Evolutionary conservation across 2,888 invertebrate genomes (phyloP).

Genomic region (Bombylius major): DNA sequence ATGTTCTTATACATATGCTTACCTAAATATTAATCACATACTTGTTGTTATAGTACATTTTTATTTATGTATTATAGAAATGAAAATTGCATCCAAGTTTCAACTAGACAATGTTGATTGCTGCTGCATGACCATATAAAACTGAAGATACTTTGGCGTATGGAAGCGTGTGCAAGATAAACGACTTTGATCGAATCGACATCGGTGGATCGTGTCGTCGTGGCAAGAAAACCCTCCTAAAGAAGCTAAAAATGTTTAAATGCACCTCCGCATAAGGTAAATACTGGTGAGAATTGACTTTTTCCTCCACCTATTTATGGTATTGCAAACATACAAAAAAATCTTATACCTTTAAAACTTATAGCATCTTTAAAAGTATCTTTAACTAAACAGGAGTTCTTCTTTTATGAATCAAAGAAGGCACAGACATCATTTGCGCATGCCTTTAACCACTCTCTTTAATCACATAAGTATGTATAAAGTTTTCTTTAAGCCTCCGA

Average conservation of each 20-base stretch:
- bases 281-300: constrained; percentile 6
- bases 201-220: not conserved
- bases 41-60: too few relatives aligned
- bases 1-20: too few relatives aligned
- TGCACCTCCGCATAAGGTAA: constrained; percentile 9
- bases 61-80: too few relatives aligned
- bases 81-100: too few relatives aligned
- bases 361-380: not conserved
- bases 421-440: not conserved
- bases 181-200: constrained; percentile 4
- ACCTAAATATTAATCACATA: too few relatives aligned
- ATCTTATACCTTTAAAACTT: not conserved
- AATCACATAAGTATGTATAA: constrained; percentile 1
- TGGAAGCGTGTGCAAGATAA: constrained; percentile 10
- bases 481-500: not conserved
- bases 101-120: not conserved
- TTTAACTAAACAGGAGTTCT: too few relatives aligned
- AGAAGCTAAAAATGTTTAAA: constrained; percentile 8
- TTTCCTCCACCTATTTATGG: constrained; percentile 5
- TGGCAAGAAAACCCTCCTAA: not conserved
- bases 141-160: not conserved
- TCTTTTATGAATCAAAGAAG: not conserved
- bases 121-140: constrained; percentile 6
- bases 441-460: not conserved
- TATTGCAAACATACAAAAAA: not conserved